Percentiles rank a stretch among this genome's conserved stretches.
phyloP scores from a whole-genome alignment of 1,140 invertebrate genomes.

The Caerostris darwini region DNA sequence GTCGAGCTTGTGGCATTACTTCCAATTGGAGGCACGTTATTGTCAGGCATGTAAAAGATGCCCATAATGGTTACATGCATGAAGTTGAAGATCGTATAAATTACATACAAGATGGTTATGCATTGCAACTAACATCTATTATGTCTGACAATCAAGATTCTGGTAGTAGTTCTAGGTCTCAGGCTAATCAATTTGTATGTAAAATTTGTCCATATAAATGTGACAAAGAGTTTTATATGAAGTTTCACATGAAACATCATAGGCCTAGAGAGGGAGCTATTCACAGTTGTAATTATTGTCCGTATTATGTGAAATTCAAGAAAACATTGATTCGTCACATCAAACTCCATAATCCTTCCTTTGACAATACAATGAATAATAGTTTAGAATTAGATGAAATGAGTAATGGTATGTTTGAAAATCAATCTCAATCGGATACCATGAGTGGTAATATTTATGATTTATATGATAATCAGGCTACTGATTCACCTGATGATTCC shows the following conservation, averaged over 20 bases:
- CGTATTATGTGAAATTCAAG: conserved; percentile 81
- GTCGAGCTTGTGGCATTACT: conserved; percentile 88
- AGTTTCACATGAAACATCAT: conserved; percentile 88
- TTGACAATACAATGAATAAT: background rate
- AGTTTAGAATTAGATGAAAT: background rate
- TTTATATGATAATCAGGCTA: conserved; percentile 31
- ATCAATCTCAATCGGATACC: background rate
- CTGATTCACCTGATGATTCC: conserved; percentile 67
- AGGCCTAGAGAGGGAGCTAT: conserved; percentile 86
- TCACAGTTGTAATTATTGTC: conserved; percentile 91
- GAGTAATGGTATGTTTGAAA: background rate
- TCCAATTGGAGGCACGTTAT: conserved; percentile 91
- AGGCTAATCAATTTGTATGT: conserved; percentile 83
- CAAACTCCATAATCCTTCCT: conserved; percentile 80
- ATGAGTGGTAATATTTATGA: conserved; percentile 23
- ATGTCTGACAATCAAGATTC: background rate
- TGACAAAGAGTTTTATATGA: conserved; percentile 85
- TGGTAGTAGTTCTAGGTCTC: background rate
- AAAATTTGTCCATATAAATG: conserved; percentile 89
- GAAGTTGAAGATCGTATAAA: conserved; percentile 78
- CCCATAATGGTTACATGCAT: conserved; percentile 76
- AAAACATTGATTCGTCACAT: conserved; percentile 82
- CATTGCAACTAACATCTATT: conserved; percentile 41
- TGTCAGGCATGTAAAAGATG: conserved; percentile 80
- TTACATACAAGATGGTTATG: conserved; percentile 74